These are phyloP conservation scores for Siniperca undulata DNA, from an alignment of 2,797 vertebrate species.

Conservation along the genomic window DNA sequence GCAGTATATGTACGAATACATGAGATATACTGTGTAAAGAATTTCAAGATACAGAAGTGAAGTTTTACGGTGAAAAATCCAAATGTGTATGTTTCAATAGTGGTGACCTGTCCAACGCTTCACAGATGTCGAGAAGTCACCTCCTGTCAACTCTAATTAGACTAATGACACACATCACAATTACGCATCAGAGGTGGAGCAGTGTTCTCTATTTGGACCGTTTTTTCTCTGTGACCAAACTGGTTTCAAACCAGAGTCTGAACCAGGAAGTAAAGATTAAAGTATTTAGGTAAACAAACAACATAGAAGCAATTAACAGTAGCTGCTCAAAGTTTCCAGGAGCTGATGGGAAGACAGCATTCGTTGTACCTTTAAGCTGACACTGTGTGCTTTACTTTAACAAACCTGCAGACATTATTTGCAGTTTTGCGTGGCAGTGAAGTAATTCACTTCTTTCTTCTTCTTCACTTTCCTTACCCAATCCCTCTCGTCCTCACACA, in stretches of 20 bases:
- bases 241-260: not conserved
- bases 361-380: not conserved
- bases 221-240: not conserved
- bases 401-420: not conserved
- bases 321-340: not conserved
- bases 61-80: too few species aligned
- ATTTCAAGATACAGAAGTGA: not conserved
- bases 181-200: too few species aligned
- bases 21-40: not conserved
- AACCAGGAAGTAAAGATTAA: not conserved
- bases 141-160: not conserved
- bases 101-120: too few species aligned
- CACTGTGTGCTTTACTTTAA: not conserved
- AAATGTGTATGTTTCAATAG: too few species aligned
- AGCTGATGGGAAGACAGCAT: not conserved
- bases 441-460: not conserved
- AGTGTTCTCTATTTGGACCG: too few species aligned
- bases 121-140: too few species aligned
- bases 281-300: not conserved
- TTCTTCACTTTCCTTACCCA: conserved; percentile 1
- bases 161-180: too few species aligned
- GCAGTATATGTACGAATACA: not conserved
- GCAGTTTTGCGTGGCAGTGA: not conserved
- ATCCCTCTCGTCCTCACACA: not conserved
- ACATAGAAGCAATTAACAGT: not conserved